These are phyloP conservation scores for Cyclophora punctaria DNA, from an alignment of 2,888 invertebrate species.

Conservation along the genomic window DNA sequence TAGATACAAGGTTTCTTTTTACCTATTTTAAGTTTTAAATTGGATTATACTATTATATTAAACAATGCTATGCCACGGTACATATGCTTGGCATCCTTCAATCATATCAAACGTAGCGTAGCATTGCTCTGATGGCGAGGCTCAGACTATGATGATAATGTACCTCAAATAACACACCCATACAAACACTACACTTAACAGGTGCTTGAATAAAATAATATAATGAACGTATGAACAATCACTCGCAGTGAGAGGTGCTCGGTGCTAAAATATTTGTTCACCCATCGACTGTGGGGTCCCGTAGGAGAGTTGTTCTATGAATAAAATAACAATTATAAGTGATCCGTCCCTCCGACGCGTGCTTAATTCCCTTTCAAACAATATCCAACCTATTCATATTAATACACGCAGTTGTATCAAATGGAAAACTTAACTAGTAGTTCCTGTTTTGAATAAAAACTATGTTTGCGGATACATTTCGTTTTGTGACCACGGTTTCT, in stretches of 20 bases:
- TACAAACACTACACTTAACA: too few relatives aligned
- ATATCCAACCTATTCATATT: slow-evolving; percentile 65
- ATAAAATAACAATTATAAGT: slow-evolving; percentile 77
- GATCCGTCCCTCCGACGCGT: slow-evolving; percentile 62
- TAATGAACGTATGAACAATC: slow-evolving; percentile 18
- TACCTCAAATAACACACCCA: too few relatives aligned
- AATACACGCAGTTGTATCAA: slow-evolving; percentile 29
- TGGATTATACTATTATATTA: too few relatives aligned
- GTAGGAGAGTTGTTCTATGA: slow-evolving; percentile 71
- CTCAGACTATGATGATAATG: too few relatives aligned
- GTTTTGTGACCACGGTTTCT: too few relatives aligned
- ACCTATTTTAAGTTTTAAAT: too few relatives aligned
- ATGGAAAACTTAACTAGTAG: neutral
- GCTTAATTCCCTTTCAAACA: slow-evolving; percentile 74
- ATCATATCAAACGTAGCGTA: too few relatives aligned
- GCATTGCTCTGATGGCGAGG: too few relatives aligned
- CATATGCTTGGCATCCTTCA: too few relatives aligned
- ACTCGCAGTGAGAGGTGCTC: slow-evolving; percentile 59
- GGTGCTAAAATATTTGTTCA: slow-evolving; percentile 67
- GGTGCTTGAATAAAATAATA: too few relatives aligned
- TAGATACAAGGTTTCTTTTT: too few relatives aligned
- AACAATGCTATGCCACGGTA: too few relatives aligned
- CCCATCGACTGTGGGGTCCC: slow-evolving; percentile 50
- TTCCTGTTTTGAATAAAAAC: neutral
- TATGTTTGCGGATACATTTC: neutral